Conservation (phyloP, 2,888 invertebrate genomes). For the Tyria jacobaeae region DNA sequence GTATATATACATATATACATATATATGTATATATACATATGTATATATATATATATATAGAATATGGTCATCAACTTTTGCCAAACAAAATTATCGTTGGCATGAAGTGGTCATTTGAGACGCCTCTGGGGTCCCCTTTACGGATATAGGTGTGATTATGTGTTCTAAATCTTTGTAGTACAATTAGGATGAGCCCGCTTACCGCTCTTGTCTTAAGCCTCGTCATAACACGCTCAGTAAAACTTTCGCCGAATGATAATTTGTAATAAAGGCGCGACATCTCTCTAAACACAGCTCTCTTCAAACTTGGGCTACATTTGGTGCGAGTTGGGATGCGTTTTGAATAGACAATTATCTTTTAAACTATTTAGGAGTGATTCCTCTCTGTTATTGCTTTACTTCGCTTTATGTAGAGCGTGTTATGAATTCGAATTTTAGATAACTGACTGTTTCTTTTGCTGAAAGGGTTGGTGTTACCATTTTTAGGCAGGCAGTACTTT, state of each 20-base stretch:
- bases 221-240: conserved; percentile 27
- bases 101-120: too few species aligned
- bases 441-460: conserved; percentile 2
- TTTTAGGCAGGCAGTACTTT: too few species aligned
- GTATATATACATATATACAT: too few species aligned
- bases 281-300: conserved; percentile 48
- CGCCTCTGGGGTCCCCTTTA: too few species aligned
- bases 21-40: too few species aligned
- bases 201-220: conserved; percentile 9
- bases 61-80: too few species aligned
- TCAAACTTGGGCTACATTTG: conserved; percentile 21
- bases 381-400: conserved; percentile 11
- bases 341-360: conserved; percentile 39
- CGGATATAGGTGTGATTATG: too few species aligned
- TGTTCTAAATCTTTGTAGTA: too few species aligned
- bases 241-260: conserved; percentile 62
- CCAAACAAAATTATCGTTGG: too few species aligned
- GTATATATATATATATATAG: too few species aligned
- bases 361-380: conserved; percentile 18
- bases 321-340: conserved; percentile 33
- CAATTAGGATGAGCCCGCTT: too few species aligned
- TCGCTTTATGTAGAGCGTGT: background rate
- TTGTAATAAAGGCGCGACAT: conserved; percentile 57
- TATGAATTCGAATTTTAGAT: conserved; percentile 10
- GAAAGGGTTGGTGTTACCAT: background rate